Evolutionary conservation across 2,113 vertebrate genomes (phyloP).

Genomic region (Siniperca knerii): DNA sequence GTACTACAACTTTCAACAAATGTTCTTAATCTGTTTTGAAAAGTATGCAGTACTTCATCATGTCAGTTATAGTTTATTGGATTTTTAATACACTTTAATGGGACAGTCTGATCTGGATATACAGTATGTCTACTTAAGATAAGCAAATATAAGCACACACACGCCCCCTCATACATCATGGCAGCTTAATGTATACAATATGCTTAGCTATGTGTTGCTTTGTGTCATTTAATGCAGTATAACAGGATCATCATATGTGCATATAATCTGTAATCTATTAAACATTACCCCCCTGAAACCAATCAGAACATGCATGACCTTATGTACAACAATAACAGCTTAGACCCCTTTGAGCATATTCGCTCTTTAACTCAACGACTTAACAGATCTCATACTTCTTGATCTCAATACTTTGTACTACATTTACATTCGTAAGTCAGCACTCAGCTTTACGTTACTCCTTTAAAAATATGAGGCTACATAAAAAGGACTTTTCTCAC

Average conservation of each 20-base stretch:
- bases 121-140: neutral
- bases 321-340: conserved; percentile 32
- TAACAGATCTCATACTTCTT: neutral
- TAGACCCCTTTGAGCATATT: conserved; percentile 14
- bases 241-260: conserved; percentile 68
- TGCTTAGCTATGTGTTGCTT: conserved; percentile 50
- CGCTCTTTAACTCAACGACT: neutral
- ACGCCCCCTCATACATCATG: conserved; percentile 14
- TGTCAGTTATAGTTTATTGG: neutral
- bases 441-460: no score
- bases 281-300: conserved; percentile 34
- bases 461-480: no score
- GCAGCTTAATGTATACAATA: conserved; percentile 53
- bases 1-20: neutral
- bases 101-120: neutral
- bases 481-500: no score
- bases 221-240: conserved; percentile 58
- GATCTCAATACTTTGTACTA: neutral
- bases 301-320: conserved; percentile 31
- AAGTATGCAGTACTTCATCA: neutral
- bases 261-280: conserved; percentile 65
- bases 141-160: neutral
- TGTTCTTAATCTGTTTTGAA: neutral
- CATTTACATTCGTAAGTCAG: neutral
- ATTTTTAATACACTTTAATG: neutral